Evolutionary conservation across 2,113 vertebrate species (phyloP).

Genomic region (Leptobrachium leishanense): DNA sequence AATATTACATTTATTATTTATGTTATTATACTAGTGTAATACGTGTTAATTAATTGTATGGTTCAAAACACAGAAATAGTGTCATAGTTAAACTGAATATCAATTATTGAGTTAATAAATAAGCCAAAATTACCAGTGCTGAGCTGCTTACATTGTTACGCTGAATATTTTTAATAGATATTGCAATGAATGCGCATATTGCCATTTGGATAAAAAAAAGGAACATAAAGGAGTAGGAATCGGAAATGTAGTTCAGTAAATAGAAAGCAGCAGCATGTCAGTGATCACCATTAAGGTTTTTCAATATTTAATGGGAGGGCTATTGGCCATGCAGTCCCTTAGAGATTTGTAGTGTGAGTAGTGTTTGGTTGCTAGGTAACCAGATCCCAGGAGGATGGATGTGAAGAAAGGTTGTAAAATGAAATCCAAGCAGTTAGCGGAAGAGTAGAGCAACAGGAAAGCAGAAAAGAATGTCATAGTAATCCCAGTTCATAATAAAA

Average conservation of each 20-base stretch:
- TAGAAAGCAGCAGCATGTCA: constrained; percentile 46
- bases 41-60: too few relatives aligned
- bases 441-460: constrained; percentile 39
- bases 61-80: constrained; percentile 20
- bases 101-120: too few relatives aligned
- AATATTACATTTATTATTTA: too few relatives aligned
- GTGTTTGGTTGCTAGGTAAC: constrained; percentile 46
- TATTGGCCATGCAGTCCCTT: constrained; percentile 47
- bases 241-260: constrained; percentile 26
- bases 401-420: constrained; percentile 46
- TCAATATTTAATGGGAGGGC: constrained; percentile 48
- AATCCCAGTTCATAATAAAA: constrained; percentile 27
- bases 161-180: neutral
- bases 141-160: too few relatives aligned
- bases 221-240: constrained; percentile 23
- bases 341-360: constrained; percentile 49
- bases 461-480: constrained; percentile 24
- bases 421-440: constrained; percentile 39
- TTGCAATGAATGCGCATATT: constrained; percentile 20
- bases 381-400: constrained; percentile 36
- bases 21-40: too few relatives aligned
- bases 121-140: too few relatives aligned
- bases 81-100: neutral
- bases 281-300: constrained; percentile 46
- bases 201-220: constrained; percentile 15